Evolutionary conservation across 2,888 invertebrate species (phyloP).

Genomic region (Himalopsyche japonica): DNA sequence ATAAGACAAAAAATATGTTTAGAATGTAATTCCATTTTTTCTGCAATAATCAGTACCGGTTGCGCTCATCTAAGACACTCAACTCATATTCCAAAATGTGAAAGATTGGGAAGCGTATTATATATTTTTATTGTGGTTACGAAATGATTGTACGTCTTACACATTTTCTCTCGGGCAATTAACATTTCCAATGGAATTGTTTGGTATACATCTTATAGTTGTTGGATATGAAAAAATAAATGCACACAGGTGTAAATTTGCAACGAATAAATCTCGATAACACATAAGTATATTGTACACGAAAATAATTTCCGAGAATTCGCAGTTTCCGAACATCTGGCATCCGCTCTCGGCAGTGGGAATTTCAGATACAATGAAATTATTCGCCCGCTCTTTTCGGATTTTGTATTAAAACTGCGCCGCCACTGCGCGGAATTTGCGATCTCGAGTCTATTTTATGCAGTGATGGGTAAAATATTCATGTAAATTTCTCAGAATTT

Average conservation of each 20-base stretch:
- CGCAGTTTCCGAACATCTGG: conserved; percentile 29
- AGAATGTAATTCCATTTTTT: no score
- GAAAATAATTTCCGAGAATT: neutral
- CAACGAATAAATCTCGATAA: neutral
- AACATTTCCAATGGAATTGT: neutral
- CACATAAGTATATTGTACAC: neutral
- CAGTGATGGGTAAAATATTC: conserved; percentile 27
- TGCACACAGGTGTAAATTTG: conserved; percentile 2
- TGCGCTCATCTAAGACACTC: no score
- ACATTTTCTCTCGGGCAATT: neutral
- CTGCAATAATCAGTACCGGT: no score
- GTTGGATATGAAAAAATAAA: neutral
- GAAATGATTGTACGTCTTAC: no score
- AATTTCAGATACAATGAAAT: conserved; percentile 32
- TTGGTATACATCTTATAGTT: neutral
- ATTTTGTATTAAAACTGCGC: conserved; percentile 6
- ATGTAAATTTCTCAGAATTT: conserved; percentile 22
- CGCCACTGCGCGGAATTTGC: conserved; percentile 30
- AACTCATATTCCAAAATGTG: no score
- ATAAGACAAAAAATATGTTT: no score
- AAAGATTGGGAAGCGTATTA: no score
- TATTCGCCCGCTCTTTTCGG: conserved; percentile 13
- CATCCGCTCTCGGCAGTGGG: conserved; percentile 14
- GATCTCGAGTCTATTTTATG: conserved; percentile 20
- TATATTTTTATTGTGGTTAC: no score